Evolutionary conservation across 2,888 invertebrate species (phyloP).

Genomic region (Heterodera filipjevi): DNA sequence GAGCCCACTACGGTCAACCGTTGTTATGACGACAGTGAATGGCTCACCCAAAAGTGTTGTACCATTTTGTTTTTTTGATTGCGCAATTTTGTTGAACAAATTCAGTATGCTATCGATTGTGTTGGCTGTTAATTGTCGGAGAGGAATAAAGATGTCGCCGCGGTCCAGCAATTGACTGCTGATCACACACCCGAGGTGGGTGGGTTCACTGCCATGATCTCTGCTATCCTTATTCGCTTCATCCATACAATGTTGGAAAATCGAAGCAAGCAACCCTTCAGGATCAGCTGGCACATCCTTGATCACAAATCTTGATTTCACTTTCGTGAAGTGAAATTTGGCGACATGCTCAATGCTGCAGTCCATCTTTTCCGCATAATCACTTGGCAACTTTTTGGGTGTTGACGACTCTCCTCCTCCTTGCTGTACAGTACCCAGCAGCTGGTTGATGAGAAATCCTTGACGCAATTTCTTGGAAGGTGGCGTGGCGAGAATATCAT

Average conservation of each 20-base stretch:
- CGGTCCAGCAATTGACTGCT: background rate
- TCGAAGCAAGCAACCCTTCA: background rate
- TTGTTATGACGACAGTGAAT: background rate
- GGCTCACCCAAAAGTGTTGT: constrained; percentile 3
- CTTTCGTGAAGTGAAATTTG: background rate
- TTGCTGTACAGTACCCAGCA: background rate
- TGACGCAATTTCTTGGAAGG: background rate
- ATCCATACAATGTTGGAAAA: constrained; percentile 14
- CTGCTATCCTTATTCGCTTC: background rate
- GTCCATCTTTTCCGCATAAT: background rate
- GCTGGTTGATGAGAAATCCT: background rate
- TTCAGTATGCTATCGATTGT: background rate
- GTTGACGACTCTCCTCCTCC: background rate
- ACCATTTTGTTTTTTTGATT: background rate
- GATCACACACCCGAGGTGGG: background rate
- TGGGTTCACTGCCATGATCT: background rate
- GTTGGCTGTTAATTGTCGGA: background rate
- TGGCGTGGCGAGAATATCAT: too few species aligned
- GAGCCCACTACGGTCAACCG: background rate
- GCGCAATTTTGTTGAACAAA: constrained; percentile 9
- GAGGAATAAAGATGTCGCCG: background rate
- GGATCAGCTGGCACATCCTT: constrained; percentile 13
- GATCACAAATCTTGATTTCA: constrained; percentile 4
- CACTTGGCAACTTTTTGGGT: background rate
- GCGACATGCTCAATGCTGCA: background rate